phyloP scores from a whole-genome alignment of 1,140 invertebrate species.

The Megathymus violae region DNA sequence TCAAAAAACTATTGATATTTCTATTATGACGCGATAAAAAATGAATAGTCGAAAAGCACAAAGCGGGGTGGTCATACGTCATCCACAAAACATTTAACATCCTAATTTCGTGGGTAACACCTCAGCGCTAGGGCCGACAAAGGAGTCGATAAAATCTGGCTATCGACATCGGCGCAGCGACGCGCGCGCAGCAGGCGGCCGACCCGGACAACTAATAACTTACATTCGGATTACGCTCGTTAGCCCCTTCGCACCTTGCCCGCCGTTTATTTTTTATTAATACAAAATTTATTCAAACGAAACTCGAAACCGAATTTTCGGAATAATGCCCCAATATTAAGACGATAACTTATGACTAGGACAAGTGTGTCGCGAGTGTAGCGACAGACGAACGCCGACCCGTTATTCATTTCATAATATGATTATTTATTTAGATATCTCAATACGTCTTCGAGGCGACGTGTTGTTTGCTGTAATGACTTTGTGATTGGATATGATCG shows the following conservation, averaged over 20 bases:
- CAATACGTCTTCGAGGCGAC: constrained; percentile 28
- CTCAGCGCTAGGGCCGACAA: constrained; percentile 76
- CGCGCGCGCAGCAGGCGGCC: constrained; percentile 62
- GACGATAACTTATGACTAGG: constrained; percentile 65
- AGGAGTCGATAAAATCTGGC: constrained; percentile 71
- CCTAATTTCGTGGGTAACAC: constrained; percentile 79
- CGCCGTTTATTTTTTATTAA: constrained; percentile 75
- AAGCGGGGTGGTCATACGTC: constrained; percentile 70
- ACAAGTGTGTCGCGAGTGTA: constrained; percentile 52
- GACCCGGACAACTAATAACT: constrained; percentile 68
- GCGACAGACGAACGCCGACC: constrained; percentile 29
- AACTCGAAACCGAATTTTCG: constrained; percentile 58
- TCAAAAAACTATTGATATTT: constrained; percentile 71
- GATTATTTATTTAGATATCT: constrained; percentile 31
- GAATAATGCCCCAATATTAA: constrained; percentile 71
- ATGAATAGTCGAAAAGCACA: constrained; percentile 53
- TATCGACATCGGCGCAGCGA: constrained; percentile 53
- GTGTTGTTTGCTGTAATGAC: constrained; percentile 34
- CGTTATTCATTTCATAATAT: constrained; percentile 26
- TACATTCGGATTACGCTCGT: constrained; percentile 79
- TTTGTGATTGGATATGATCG: constrained; percentile 46
- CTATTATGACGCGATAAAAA: constrained; percentile 67
- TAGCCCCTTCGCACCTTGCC: constrained; percentile 78
- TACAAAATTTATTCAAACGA: constrained; percentile 77
- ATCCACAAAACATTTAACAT: constrained; percentile 79